A percentile compares a stretch with the other conserved stretches of the same genome.
Evolutionary conservation across 1,140 invertebrate genomes (phyloP).

Genomic region (Dreissena rostriformis): DNA sequence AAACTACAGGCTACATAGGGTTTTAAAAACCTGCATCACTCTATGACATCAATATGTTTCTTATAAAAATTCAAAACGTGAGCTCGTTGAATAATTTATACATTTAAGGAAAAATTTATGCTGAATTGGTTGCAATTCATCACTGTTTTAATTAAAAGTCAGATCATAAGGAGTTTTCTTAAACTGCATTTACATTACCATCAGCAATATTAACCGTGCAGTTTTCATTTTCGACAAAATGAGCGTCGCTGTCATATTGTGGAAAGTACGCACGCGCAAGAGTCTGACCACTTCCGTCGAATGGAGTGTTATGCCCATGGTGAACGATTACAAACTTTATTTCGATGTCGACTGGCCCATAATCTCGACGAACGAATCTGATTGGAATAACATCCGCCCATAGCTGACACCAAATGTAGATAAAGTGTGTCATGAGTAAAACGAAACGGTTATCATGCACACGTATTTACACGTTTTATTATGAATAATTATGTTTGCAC

Average conservation of each 20-base stretch:
- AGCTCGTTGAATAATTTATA: no score
- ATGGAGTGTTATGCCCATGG: constrained; percentile 78
- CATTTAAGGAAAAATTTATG: no score
- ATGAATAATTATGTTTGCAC: neutral
- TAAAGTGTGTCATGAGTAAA: neutral
- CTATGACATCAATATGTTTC: no score
- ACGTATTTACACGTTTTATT: neutral
- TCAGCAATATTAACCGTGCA: constrained; percentile 74
- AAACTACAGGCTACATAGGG: no score
- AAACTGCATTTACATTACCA: constrained; percentile 54
- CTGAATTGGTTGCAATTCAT: no score
- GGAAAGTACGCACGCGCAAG: constrained; percentile 82
- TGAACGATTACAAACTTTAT: constrained; percentile 71
- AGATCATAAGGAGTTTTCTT: no score
- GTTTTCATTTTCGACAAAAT: constrained; percentile 80
- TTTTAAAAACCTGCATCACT: no score
- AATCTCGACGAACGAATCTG: constrained; percentile 63
- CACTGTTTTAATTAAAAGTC: no score
- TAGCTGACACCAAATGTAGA: constrained; percentile 59
- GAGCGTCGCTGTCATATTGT: constrained; percentile 90
- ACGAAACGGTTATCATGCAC: neutral
- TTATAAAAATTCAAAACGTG: no score
- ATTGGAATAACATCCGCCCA: constrained; percentile 76
- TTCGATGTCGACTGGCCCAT: constrained; percentile 72
- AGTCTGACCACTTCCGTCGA: constrained; percentile 78